Evolutionary conservation across 2,113 vertebrate species (phyloP).

Genomic region (Cinclus cinclus): DNA sequence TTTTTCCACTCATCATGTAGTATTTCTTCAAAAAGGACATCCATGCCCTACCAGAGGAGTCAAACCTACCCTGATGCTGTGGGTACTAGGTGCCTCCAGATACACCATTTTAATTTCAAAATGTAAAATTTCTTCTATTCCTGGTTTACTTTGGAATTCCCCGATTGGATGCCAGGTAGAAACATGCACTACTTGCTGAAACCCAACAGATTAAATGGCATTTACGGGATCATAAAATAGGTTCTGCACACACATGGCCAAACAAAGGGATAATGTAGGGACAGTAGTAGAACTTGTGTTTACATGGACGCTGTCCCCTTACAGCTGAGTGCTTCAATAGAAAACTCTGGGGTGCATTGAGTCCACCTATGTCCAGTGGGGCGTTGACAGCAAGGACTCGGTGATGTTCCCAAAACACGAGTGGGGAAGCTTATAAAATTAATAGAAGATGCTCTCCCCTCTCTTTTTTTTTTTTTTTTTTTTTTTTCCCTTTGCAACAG

Average conservation of each 20-base stretch:
- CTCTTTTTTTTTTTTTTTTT: neutral
- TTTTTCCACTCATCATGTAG: neutral
- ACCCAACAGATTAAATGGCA: neutral
- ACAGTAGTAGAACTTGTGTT: neutral
- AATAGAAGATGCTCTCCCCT: too few species aligned
- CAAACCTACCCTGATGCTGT: neutral
- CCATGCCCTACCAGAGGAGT: neutral
- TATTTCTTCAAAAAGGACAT: neutral
- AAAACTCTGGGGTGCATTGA: neutral
- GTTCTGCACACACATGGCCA: neutral
- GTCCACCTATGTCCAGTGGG: neutral
- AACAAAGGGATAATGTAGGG: neutral
- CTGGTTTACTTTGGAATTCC: neutral
- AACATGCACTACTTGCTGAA: neutral
- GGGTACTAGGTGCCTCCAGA: neutral
- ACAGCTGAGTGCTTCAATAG: neutral
- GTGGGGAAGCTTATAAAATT: neutral
- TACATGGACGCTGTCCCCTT: neutral
- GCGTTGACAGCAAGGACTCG: neutral
- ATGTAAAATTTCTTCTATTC: neutral
- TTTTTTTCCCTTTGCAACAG: neutral
- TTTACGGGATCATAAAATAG: slow-evolving; percentile 35
- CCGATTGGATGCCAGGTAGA: neutral
- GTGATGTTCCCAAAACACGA: neutral
- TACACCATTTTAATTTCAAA: neutral